Percentiles rank a stretch among this genome's conserved stretches.
These are phyloP conservation scores for Drosophila cardini DNA, from an alignment of 1,140 invertebrate genomes.

Conservation along the genomic window DNA sequence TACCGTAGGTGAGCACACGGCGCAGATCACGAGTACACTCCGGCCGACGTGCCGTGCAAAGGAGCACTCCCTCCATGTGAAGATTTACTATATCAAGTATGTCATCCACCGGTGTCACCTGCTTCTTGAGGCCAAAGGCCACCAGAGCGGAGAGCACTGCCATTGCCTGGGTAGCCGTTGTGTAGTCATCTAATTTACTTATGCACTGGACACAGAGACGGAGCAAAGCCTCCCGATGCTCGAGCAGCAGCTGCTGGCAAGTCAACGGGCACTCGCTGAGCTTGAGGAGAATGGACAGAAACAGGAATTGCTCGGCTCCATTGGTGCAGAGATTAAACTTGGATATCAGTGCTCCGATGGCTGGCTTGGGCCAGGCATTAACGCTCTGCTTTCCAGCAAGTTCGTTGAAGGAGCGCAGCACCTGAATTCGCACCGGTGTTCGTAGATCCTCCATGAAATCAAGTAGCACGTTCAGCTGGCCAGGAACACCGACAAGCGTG, in stretches of 20 bases:
- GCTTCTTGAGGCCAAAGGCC: constrained; percentile 86
- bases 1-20: constrained; percentile 72
- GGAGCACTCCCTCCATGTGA: constrained; percentile 81
- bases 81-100: constrained; percentile 81
- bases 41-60: constrained; percentile 68
- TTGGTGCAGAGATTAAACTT: constrained; percentile 78
- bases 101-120: constrained; percentile 63
- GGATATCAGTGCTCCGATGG: constrained; percentile 88
- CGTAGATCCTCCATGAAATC: constrained; percentile 87
- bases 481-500: constrained; percentile 95
- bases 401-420: constrained; percentile 90
- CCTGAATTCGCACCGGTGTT: constrained; percentile 90
- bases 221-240: constrained; percentile 85
- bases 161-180: constrained; percentile 89
- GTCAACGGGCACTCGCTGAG: constrained; percentile 86
- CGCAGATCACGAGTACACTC: constrained; percentile 66
- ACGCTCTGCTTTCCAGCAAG: constrained; percentile 91
- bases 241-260: constrained; percentile 85
- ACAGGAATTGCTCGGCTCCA: constrained; percentile 74
- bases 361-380: constrained; percentile 92
- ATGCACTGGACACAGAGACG: constrained; percentile 86
- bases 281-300: constrained; percentile 85
- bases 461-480: constrained; percentile 89
- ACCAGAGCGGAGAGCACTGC: constrained; percentile 88
- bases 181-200: constrained; percentile 87